Base-by-base conservation (phyloP, 2,113 vertebrate genomes). In the Perccottus glenii region DNA sequence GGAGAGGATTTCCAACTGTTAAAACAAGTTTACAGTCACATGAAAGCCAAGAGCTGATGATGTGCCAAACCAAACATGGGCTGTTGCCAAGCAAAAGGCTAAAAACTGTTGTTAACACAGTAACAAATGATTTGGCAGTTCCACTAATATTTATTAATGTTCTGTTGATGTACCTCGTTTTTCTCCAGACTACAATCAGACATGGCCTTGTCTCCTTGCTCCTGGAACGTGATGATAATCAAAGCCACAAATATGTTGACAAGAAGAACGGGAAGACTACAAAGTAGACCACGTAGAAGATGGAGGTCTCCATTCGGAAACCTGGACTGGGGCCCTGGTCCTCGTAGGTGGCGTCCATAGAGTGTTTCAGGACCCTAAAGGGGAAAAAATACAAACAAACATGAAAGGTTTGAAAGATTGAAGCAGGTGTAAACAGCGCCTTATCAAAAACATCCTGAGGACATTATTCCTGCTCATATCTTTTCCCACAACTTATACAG, bases 221-320 rank as follows among this genome's bases (percentile, higher is more conserved):
- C 98, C 92, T 99, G 98, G 88, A 99, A 99, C 45, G 98, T 99
- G 93, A 99, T 99, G 92, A 99, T 99, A 91, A 99, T 99, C 89
- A 99, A 89, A 64, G 98, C 98, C 85, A 99, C 98, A 11, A 99
- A 99, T 84, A 99, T 99, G 92, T 98, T 99, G 90, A 99, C 98
- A 11, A 99, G 94, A 99, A 99, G 93, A 99, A 99, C 59, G 98
- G 98, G 87, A 99, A 99, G 78, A 99, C 98, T 81, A 99, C 96
- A 32, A 99, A 99, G 90, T 99, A 99, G 78, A 99, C 98, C 87
- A 99, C 98, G 0, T 99, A 99, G 89, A 99, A 99, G 91, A 99
- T 99, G 60, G 96, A 98, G 14, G 96, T 96, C 92, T 99, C 97
- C 98, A 99, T 99, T 75, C 97, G 91, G 87, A 93, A 98, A 62